Evolutionary conservation across 2,113 vertebrate genomes (phyloP).

Genomic region (Choloepus hoffmanni): DNA sequence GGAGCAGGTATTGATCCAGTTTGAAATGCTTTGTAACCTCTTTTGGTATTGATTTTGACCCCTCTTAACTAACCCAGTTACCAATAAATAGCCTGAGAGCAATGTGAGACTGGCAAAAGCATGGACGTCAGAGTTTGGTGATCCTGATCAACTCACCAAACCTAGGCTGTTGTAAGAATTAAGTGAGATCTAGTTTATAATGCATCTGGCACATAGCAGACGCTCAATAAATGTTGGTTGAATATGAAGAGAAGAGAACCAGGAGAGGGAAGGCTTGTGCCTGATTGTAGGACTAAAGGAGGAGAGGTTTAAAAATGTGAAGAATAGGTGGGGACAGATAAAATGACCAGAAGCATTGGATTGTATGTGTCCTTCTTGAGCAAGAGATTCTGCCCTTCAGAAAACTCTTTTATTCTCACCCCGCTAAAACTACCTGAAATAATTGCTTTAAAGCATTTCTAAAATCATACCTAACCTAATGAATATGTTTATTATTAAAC

Average conservation of each 20-base stretch:
- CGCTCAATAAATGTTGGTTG: accelerated
- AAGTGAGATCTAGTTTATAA: not conserved
- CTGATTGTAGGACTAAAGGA: not conserved
- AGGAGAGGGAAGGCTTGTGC: not conserved
- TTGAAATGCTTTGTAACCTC: not conserved
- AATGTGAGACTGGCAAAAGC: not conserved
- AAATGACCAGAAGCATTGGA: accelerated
- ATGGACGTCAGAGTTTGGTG: not conserved
- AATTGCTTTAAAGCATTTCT: not conserved
- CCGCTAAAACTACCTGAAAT: not conserved
- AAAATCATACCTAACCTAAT: not conserved
- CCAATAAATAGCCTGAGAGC: not conserved
- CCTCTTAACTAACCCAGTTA: not conserved
- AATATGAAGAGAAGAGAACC: not conserved
- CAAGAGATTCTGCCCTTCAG: not conserved
- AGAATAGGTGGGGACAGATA: not conserved
- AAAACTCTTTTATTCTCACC: not conserved
- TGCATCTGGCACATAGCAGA: not conserved
- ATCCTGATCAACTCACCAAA: not conserved
- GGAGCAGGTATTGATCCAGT: constrained; percentile 91
- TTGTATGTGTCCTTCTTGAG: not conserved
- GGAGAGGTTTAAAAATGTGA: not conserved
- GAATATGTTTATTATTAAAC: not conserved
- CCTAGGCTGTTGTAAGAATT: not conserved
- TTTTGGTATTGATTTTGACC: not conserved